phyloP scores from a whole-genome alignment of 2,888 invertebrate species.

The Tetragonula carbonaria region DNA sequence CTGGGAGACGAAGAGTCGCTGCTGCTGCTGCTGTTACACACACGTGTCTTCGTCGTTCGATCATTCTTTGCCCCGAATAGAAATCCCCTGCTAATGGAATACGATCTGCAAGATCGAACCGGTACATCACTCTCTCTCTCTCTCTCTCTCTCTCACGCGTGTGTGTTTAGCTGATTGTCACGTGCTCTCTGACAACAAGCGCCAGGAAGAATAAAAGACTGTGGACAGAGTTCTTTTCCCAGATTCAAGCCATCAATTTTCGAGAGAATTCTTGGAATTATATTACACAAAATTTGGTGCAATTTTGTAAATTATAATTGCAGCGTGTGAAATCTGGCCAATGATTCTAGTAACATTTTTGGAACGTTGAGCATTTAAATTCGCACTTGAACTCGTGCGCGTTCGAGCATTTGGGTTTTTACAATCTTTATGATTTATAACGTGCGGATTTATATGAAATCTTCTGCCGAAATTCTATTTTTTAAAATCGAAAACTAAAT shows the following conservation, averaged over 20 bases:
- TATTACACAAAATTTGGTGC: too few relatives aligned
- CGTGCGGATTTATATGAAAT: too few relatives aligned
- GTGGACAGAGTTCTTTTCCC: background rate
- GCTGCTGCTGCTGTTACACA: too few relatives aligned
- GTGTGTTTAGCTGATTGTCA: conserved; percentile 24
- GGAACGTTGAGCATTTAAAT: too few relatives aligned
- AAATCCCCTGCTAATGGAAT: conserved; percentile 55
- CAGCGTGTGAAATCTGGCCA: too few relatives aligned
- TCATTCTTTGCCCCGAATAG: conserved; percentile 26
- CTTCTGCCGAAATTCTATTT: too few relatives aligned
- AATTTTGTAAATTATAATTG: too few relatives aligned
- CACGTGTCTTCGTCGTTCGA: conserved; percentile 15
- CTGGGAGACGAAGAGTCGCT: conserved; percentile 15
- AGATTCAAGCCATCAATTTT: background rate
- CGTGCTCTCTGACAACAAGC: background rate
- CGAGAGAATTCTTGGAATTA: background rate
- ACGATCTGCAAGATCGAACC: conserved; percentile 38
- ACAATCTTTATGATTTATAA: too few relatives aligned
- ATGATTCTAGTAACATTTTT: too few relatives aligned
- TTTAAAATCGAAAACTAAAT: too few relatives aligned
- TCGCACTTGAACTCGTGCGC: too few relatives aligned
- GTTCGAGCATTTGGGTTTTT: too few relatives aligned
- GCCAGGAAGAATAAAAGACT: background rate
- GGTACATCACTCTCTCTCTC: conserved; percentile 8
- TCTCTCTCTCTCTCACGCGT: background rate